phyloP scores from a whole-genome alignment of 2,888 invertebrate species.

The Plagodis pulveraria region DNA sequence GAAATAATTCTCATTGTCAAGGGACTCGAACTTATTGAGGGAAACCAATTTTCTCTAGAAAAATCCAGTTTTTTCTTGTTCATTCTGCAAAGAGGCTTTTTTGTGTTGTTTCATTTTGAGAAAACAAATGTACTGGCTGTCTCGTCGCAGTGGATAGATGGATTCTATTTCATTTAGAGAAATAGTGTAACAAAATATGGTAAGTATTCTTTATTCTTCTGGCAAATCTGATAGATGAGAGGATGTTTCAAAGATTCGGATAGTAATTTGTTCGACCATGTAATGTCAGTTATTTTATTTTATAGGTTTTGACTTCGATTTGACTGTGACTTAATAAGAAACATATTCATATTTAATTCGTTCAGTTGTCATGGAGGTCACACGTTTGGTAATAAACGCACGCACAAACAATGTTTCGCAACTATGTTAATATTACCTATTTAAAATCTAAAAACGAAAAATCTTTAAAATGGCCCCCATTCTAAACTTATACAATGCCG shows the following conservation, averaged over 20 bases:
- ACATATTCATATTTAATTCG: too few species aligned
- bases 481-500: constrained; percentile 9
- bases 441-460: not conserved
- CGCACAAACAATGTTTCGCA: not conserved
- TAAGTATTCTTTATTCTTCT: not conserved
- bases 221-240: too few species aligned
- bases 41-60: constrained; percentile 66
- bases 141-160: constrained; percentile 18
- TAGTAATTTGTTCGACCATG: too few species aligned
- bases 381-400: too few species aligned
- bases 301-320: too few species aligned
- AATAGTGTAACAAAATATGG: constrained; percentile 8
- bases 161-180: constrained; percentile 29
- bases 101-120: constrained; percentile 25
- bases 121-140: constrained; percentile 37
- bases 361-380: too few species aligned
- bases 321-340: too few species aligned
- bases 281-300: too few species aligned
- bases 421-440: not conserved
- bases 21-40: constrained; percentile 71
- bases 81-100: constrained; percentile 34
- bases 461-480: not conserved
- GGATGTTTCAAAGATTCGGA: too few species aligned
- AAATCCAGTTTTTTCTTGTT: constrained; percentile 54
- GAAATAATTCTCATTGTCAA: constrained; percentile 73